Evolutionary conservation across 2,797 vertebrate species (phyloP).

Genomic region (Numenius phaeopus): DNA sequence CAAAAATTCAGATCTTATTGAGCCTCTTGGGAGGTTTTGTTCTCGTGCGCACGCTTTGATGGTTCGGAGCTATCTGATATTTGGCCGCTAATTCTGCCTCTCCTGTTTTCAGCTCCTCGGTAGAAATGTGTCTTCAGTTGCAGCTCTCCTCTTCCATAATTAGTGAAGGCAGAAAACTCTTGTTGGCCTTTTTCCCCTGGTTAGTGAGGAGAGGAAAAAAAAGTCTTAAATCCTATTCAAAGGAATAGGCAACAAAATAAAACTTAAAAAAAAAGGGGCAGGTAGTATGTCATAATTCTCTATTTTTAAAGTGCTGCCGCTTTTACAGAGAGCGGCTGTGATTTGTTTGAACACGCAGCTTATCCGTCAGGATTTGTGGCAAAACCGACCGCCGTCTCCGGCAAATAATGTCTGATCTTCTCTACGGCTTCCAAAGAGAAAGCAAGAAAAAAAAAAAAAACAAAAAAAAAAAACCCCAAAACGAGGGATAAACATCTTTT

Average conservation of each 20-base stretch:
- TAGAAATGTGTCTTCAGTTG: not conserved
- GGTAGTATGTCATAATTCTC: not conserved
- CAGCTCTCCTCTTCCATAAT: not conserved
- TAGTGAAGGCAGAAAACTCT: not conserved
- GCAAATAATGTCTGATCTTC: not conserved
- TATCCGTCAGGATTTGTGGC: not conserved
- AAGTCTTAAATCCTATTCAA: not conserved
- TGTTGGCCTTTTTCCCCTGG: not conserved
- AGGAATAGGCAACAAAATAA: not conserved
- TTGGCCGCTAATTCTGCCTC: not conserved
- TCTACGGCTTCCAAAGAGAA: not conserved
- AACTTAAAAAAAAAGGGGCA: no score
- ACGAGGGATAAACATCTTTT: not conserved
- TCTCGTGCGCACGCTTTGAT: not conserved
- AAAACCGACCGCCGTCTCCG: not conserved
- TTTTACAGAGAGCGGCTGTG: not conserved
- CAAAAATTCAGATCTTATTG: not conserved
- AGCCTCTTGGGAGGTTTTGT: not conserved
- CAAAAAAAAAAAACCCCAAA: no score
- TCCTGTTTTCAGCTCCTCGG: not conserved
- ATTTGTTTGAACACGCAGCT: not conserved
- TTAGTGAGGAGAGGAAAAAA: not conserved
- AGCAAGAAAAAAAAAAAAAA: not conserved
- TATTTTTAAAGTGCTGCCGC: not conserved
- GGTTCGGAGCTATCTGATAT: not conserved